phyloP scores from a whole-genome alignment of 2,113 vertebrate species.

The Octodon degus region DNA sequence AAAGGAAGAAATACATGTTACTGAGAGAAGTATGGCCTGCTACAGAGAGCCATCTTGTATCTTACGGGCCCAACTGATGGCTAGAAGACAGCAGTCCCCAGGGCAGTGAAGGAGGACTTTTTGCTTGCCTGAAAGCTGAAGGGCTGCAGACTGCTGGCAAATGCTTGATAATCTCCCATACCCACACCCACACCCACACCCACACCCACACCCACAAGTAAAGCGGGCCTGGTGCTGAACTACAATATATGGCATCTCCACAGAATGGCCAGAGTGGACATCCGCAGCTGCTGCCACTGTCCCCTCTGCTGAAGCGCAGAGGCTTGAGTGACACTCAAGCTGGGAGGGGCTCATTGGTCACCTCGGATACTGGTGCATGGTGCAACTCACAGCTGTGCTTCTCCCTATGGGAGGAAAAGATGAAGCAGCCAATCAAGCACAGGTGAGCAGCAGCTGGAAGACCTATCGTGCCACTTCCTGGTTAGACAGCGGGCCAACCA shows the following conservation, averaged over 20 bases:
- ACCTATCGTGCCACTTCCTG: not conserved
- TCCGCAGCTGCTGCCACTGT: fast-evolving
- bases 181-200: too few species aligned
- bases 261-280: not conserved
- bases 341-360: not conserved
- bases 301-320: not conserved
- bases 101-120: conserved; percentile 21
- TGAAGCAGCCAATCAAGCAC: not conserved
- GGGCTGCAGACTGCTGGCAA: conserved; percentile 8
- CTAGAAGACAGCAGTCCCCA: not conserved
- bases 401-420: not conserved
- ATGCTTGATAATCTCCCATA: not conserved
- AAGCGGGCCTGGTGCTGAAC: not conserved
- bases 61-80: not conserved
- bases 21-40: not conserved
- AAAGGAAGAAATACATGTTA: not conserved
- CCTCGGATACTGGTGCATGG: not conserved
- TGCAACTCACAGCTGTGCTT: not conserved
- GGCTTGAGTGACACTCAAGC: not conserved
- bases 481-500: not conserved
- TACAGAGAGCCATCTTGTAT: not conserved
- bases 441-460: not conserved
- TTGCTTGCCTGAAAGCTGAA: not conserved
- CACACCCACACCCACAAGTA: not conserved
- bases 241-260: not conserved